Conservation (phyloP, 2,888 invertebrate species). For the Pardosa pseudoannulata region DNA sequence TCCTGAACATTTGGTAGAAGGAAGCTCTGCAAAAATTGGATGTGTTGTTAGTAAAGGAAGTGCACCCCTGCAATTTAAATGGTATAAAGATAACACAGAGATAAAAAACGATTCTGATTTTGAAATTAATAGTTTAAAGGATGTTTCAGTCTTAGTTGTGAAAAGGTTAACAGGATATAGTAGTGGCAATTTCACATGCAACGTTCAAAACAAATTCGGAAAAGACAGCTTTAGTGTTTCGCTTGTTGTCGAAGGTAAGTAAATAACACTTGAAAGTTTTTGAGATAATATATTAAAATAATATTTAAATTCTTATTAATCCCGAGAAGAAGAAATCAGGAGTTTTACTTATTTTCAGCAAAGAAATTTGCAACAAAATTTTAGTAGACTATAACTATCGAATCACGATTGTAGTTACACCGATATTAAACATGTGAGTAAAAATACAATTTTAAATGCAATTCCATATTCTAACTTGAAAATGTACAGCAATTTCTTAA, state of each 20-base stretch:
- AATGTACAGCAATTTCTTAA: too few relatives aligned
- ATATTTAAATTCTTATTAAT: too few relatives aligned
- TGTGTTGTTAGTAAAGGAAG: constrained; percentile 82
- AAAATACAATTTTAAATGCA: too few relatives aligned
- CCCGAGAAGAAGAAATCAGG: too few relatives aligned
- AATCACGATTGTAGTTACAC: too few relatives aligned
- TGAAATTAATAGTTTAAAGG: constrained; percentile 44
- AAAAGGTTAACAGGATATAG: constrained; percentile 27
- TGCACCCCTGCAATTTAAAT: constrained; percentile 40
- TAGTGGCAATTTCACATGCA: constrained; percentile 56
- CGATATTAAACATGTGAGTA: too few relatives aligned
- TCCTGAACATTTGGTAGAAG: constrained; percentile 87
- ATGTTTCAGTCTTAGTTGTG: constrained; percentile 38
- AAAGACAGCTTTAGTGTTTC: constrained; percentile 31
- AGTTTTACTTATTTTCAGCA: too few relatives aligned
- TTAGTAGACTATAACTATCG: too few relatives aligned
- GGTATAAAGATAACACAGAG: constrained; percentile 35
- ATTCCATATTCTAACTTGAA: too few relatives aligned
- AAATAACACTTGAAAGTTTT: too few relatives aligned
- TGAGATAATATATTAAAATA: too few relatives aligned
- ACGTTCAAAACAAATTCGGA: constrained; percentile 42
- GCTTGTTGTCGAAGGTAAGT: constrained; percentile 63
- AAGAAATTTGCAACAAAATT: too few relatives aligned
- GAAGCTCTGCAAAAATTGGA: constrained; percentile 91
- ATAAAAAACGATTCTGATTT: constrained; percentile 27